These are phyloP conservation scores for Acrobeloides nanus DNA, from an alignment of 2,888 invertebrate species.

Conservation along the genomic window DNA sequence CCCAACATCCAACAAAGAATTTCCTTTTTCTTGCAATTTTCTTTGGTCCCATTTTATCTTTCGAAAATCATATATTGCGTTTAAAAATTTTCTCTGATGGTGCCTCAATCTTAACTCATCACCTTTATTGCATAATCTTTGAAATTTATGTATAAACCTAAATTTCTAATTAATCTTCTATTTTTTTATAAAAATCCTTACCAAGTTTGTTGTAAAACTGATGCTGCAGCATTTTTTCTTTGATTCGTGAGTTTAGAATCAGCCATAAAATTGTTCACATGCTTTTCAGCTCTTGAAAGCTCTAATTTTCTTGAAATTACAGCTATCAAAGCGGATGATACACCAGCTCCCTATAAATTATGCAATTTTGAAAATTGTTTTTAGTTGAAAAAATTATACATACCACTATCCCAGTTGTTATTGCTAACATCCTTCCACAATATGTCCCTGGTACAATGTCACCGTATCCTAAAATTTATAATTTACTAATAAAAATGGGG, in stretches of 20 bases:
- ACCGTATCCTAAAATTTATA: slow-evolving; percentile 78
- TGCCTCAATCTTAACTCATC: slow-evolving; percentile 51
- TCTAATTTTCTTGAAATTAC: slow-evolving; percentile 98
- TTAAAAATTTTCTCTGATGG: slow-evolving; percentile 48
- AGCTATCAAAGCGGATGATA: slow-evolving; percentile 96
- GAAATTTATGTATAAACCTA: slow-evolving; percentile 53
- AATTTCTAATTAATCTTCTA: slow-evolving; percentile 1
- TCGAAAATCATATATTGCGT: slow-evolving; percentile 63
- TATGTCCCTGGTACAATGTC: slow-evolving; percentile 97
- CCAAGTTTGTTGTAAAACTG: slow-evolving; percentile 98
- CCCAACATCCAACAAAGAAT: slow-evolving; percentile 98
- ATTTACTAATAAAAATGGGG: slow-evolving; percentile 54
- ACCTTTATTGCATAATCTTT: slow-evolving; percentile 45
- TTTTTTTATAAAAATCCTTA: slow-evolving; percentile 40
- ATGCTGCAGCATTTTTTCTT: slow-evolving; percentile 99
- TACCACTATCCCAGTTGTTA: slow-evolving; percentile 99
- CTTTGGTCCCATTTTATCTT: slow-evolving; percentile 75
- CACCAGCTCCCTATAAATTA: slow-evolving; percentile 92
- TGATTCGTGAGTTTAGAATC: slow-evolving; percentile 99
- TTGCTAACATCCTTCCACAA: slow-evolving; percentile 97
- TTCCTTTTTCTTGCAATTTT: slow-evolving; percentile 65
- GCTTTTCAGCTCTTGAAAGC: slow-evolving; percentile 90
- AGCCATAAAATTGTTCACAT: slow-evolving; percentile 99
- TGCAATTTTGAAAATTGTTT: no score
- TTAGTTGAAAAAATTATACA: no score